Evolutionary conservation across 2,113 vertebrate species (phyloP).

Genomic region (Psettodes erumei): DNA sequence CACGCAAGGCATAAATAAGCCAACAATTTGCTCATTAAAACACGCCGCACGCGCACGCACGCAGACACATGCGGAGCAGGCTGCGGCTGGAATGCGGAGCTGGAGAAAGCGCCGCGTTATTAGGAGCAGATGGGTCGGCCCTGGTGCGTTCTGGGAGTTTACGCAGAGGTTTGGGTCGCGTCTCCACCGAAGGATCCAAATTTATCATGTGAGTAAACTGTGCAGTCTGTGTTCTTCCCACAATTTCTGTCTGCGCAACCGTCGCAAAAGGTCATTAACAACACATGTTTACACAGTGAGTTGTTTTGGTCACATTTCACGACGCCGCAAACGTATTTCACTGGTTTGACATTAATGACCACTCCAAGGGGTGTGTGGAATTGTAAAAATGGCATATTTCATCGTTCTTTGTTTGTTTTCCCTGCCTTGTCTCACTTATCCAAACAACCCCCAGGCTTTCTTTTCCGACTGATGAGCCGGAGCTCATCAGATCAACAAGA

Average conservation of each 20-base stretch:
- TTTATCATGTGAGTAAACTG: constrained; percentile 34
- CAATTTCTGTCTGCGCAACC: background rate
- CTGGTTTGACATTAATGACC: constrained; percentile 1
- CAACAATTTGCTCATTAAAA: constrained; percentile 32
- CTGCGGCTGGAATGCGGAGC: constrained; percentile 51
- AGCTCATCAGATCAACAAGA: constrained; percentile 2
- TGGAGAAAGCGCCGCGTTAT: constrained; percentile 41
- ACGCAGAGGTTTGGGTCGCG: constrained; percentile 21
- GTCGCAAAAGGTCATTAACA: background rate
- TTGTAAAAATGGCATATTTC: background rate
- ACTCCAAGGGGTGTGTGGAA: background rate
- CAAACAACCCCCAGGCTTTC: constrained; percentile 32
- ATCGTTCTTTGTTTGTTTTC: constrained; percentile 1
- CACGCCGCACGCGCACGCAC: constrained; percentile 3
- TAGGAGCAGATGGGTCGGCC: constrained; percentile 65
- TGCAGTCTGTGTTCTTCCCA: background rate
- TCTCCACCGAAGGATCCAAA: constrained; percentile 8
- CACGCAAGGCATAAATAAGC: constrained; percentile 10
- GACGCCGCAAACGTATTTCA: background rate
- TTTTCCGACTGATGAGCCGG: background rate
- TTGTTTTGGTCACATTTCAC: constrained; percentile 15
- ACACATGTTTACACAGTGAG: constrained; percentile 5
- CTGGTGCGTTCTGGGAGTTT: constrained; percentile 37
- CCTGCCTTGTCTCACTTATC: constrained; percentile 14
- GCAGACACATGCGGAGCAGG: constrained; percentile 57